phyloP scores from a whole-genome alignment of 2,797 vertebrate species.

The Amniataba percoides region DNA sequence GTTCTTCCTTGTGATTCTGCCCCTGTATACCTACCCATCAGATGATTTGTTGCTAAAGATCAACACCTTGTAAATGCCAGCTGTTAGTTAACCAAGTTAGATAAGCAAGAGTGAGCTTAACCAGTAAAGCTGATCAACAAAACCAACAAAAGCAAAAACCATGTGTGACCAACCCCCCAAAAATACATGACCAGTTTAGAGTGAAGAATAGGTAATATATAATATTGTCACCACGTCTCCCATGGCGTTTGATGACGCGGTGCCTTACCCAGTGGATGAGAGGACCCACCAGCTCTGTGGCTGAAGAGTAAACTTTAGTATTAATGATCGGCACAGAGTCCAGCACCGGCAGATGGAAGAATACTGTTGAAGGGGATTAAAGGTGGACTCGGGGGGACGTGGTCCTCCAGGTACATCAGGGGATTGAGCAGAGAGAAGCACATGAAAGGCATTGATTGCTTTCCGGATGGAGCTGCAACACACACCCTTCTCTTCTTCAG shows the following conservation, averaged over 20 bases:
- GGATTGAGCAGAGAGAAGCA: slow-evolving; percentile 23
- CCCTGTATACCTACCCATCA: too few relatives aligned
- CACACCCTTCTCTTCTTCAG: slow-evolving; percentile 15
- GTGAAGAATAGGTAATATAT: not conserved
- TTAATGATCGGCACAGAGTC: slow-evolving; percentile 44
- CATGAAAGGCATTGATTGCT: slow-evolving; percentile 21
- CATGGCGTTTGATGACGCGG: not conserved
- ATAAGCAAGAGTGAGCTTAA: not conserved
- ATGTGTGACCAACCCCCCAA: too few relatives aligned
- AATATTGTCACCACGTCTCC: not conserved
- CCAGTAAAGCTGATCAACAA: not conserved
- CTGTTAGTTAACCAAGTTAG: not conserved
- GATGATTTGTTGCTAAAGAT: not conserved
- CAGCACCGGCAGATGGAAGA: slow-evolving; percentile 61
- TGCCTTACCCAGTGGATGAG: not conserved
- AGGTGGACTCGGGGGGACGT: slow-evolving; percentile 45
- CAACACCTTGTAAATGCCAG: not conserved
- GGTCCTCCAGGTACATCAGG: slow-evolving; percentile 38
- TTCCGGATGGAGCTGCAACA: slow-evolving; percentile 13
- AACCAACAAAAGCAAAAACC: too few relatives aligned
- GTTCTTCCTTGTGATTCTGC: not conserved
- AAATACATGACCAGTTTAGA: too few relatives aligned
- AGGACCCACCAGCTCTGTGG: slow-evolving; percentile 15
- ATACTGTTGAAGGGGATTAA: slow-evolving; percentile 67
- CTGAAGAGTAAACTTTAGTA: slow-evolving; percentile 34